Percentiles rank a stretch among this genome's conserved stretches.
phyloP scores from a whole-genome alignment of 2,888 invertebrate species.

The Ecdyonurus torrentis region DNA sequence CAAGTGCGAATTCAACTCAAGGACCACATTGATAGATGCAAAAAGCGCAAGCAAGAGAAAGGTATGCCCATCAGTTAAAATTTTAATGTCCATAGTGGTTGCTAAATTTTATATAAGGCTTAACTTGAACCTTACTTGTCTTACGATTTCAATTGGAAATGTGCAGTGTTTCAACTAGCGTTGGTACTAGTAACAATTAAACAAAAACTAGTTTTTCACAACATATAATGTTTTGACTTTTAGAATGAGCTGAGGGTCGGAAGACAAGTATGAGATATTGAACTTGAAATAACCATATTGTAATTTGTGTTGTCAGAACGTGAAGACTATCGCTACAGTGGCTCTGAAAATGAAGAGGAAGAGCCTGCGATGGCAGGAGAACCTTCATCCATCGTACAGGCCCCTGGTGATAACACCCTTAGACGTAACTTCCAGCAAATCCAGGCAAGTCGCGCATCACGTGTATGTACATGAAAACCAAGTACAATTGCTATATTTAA shows the following conservation, averaged over 20 bases:
- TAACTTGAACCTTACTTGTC: no score
- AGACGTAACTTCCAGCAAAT: conserved; percentile 96
- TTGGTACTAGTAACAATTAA: no score
- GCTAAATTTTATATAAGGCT: no score
- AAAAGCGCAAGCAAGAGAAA: conserved; percentile 86
- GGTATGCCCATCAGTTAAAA: conserved; percentile 20
- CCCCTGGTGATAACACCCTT: conserved; percentile 82
- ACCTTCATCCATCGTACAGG: conserved; percentile 86
- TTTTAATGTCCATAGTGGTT: background rate
- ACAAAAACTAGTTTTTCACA: no score
- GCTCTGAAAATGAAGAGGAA: conserved; percentile 87
- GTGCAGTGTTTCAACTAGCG: no score
- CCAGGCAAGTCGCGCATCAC: conserved; percentile 54
- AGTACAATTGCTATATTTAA: no score
- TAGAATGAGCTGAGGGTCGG: no score
- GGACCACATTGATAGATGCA: conserved; percentile 96
- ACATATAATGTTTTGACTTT: no score
- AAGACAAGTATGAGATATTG: no score
- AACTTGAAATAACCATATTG: no score
- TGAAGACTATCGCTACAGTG: conserved; percentile 57
- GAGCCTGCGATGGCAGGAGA: conserved; percentile 83
- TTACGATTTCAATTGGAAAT: no score
- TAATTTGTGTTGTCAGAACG: conserved; percentile 22
- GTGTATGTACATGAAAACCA: no score
- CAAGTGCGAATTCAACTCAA: conserved; percentile 97